These are phyloP conservation scores for Orthochromis indermauri DNA, from an alignment of 2,113 vertebrate genomes.

Conservation along the genomic window DNA sequence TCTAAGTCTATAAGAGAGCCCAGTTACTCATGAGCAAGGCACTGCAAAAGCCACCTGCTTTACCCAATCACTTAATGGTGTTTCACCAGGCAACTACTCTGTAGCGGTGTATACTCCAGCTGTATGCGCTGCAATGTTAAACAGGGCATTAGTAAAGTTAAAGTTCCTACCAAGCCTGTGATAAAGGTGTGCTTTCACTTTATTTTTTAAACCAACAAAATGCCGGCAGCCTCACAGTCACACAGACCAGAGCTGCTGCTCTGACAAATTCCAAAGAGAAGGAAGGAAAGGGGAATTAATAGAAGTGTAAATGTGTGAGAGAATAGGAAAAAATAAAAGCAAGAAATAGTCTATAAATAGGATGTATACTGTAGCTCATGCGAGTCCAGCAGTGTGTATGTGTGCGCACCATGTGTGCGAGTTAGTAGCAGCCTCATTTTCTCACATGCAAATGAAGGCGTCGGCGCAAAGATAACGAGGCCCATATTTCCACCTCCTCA, in stretches of 20 bases:
- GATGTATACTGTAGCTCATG: constrained; percentile 44
- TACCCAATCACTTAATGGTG: not conserved
- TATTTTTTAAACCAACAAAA: constrained; percentile 6
- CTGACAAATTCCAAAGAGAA: constrained; percentile 4
- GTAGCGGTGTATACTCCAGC: not conserved
- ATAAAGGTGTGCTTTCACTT: not conserved
- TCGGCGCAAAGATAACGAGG: constrained; percentile 73
- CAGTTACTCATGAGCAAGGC: not conserved
- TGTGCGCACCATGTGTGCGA: not conserved
- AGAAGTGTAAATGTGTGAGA: constrained; percentile 25
- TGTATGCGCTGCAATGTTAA: not conserved
- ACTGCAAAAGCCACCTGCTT: not conserved
- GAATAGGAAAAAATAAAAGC: constrained; percentile 31
- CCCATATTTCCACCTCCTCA: constrained; percentile 76
- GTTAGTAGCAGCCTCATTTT: constrained; percentile 63
- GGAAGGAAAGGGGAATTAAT: constrained; percentile 15
- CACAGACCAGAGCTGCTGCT: not conserved
- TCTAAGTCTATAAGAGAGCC: not conserved
- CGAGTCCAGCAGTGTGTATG: constrained; percentile 7
- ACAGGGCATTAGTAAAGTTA: not conserved
- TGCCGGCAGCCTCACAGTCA: not conserved
- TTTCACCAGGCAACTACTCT: not conserved
- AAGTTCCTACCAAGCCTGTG: constrained; percentile 1
- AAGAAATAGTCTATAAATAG: constrained; percentile 57
- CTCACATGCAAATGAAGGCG: constrained; percentile 75